Conservation (phyloP, 2,888 invertebrate genomes). For the Lordiphosa andalusiaca region DNA sequence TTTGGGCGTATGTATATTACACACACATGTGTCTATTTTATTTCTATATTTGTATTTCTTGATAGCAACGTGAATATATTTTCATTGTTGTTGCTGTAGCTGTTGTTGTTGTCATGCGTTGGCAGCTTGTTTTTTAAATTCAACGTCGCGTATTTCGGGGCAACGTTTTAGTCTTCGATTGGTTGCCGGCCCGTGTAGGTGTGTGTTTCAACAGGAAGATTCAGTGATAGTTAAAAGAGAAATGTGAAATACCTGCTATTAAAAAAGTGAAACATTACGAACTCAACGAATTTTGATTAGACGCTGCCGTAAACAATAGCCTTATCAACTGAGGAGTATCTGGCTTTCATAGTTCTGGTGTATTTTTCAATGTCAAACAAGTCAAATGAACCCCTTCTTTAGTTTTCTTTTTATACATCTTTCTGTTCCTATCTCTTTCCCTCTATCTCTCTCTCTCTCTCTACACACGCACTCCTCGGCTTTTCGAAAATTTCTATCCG, state of each 20-base stretch:
- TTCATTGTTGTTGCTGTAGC: slow-evolving; percentile 37
- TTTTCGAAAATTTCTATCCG: slow-evolving; percentile 28
- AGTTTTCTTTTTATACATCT: slow-evolving; percentile 32
- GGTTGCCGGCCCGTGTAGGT: slow-evolving; percentile 62
- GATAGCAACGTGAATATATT: slow-evolving; percentile 49
- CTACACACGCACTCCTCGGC: slow-evolving; percentile 27
- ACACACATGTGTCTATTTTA: slow-evolving; percentile 57
- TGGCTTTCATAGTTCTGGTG: slow-evolving; percentile 15
- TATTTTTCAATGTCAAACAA: slow-evolving; percentile 69
- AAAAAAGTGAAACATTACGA: background rate
- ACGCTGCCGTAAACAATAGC: no score
- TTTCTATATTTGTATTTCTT: slow-evolving; percentile 49
- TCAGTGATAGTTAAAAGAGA: slow-evolving; percentile 9
- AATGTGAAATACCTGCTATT: slow-evolving; percentile 1
- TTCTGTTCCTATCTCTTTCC: slow-evolving; percentile 1
- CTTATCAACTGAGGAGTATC: background rate
- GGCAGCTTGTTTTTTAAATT: slow-evolving; percentile 11
- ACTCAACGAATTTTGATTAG: no score
- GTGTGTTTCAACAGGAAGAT: slow-evolving; percentile 35
- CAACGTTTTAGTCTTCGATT: slow-evolving; percentile 54
- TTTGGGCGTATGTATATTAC: slow-evolving; percentile 10
- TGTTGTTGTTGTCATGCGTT: slow-evolving; percentile 46
- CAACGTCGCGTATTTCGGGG: slow-evolving; percentile 25
- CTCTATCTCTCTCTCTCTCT: background rate
- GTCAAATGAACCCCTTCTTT: slow-evolving; percentile 42